A percentile compares a stretch with the other conserved stretches of the same genome.
Conservation (phyloP, 2,797 vertebrate species). For the Hemitrygon akajei region DNA sequence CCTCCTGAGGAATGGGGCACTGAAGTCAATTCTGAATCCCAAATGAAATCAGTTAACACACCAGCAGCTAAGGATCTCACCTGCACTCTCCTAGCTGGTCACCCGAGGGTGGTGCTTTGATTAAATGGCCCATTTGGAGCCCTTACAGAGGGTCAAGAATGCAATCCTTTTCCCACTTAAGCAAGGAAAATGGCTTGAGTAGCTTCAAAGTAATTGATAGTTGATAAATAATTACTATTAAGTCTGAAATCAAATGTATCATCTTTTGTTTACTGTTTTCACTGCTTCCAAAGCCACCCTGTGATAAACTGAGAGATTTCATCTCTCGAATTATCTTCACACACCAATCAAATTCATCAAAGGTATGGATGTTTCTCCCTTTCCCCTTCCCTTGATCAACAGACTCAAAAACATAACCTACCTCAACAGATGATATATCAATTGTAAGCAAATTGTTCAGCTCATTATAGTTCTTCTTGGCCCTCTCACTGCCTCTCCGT, state of each 20-base stretch:
- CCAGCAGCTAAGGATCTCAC: background rate
- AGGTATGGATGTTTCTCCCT: background rate
- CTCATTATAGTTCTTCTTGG: conserved; percentile 48
- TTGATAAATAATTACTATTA: background rate
- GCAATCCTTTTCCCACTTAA: background rate
- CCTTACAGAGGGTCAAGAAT: background rate
- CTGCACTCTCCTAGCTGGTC: background rate
- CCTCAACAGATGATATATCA: conserved; percentile 51
- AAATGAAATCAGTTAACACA: background rate
- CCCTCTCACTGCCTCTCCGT: conserved; percentile 50
- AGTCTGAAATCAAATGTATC: background rate
- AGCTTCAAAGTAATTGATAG: too few relatives aligned
- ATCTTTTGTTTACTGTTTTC: background rate
- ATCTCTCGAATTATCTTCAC: background rate
- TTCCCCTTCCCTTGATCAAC: background rate
- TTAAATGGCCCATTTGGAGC: background rate
- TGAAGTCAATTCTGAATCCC: background rate
- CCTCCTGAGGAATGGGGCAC: background rate
- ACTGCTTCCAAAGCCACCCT: background rate
- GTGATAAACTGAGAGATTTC: background rate
- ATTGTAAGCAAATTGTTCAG: conserved; percentile 48
- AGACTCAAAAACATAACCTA: conserved; percentile 40
- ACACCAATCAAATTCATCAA: background rate
- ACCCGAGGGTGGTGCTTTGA: background rate
- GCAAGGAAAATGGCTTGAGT: background rate